Evolutionary conservation across 2,113 vertebrate genomes (phyloP), one percentile per base, ranked within the genome.

Genomic region (Lipotes vexillifer): DNA sequence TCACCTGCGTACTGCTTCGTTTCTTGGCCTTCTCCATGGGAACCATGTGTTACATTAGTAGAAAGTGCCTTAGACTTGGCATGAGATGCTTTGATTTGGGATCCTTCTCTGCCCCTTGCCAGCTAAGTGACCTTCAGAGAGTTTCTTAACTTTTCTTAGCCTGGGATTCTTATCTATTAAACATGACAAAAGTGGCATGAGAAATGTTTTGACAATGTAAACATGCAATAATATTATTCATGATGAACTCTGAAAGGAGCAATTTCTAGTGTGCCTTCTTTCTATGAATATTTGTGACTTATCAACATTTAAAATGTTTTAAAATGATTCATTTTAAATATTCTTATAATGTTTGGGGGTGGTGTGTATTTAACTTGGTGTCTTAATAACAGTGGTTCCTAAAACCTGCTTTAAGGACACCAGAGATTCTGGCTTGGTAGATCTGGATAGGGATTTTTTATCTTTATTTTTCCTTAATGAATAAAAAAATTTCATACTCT

Each of bases 151-250:
- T 14, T 92, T 89, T 44, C 72, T 87, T 18, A 93, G 17, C 38
- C 36, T 46, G 12, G 23, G 7, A 66, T 82, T 96, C 61, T 74
- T 82, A 52, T 55, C 25, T 80, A 46, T 88, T 77, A 93, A 75
- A 82, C 17, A 74, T 52, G 61, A 41, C 71, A 96, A 77, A 3
- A 66, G 21, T 44, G 91, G 27, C 52, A 57, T 57, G 33, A 93
- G 29, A 74, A 88, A 72, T 95, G 23, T 90, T 96, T 96, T 84
- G 63, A 36, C 49, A 55, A 61, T 88, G 23, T 68, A 88, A 96
- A 72, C 11, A 38, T 84, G 55, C 66, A 88, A 74, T 49, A 68
- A 55, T 71, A 65, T 29, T 88, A 93, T 25, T 93, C 25, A 59
- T 78, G 84, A 78, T 83, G 36, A 55, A 82, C 36, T 57, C 49